Evolutionary conservation across 2,888 invertebrate species (phyloP), one percentile per base, ranked within the genome.

Genomic region (Andrena trimmerana): DNA sequence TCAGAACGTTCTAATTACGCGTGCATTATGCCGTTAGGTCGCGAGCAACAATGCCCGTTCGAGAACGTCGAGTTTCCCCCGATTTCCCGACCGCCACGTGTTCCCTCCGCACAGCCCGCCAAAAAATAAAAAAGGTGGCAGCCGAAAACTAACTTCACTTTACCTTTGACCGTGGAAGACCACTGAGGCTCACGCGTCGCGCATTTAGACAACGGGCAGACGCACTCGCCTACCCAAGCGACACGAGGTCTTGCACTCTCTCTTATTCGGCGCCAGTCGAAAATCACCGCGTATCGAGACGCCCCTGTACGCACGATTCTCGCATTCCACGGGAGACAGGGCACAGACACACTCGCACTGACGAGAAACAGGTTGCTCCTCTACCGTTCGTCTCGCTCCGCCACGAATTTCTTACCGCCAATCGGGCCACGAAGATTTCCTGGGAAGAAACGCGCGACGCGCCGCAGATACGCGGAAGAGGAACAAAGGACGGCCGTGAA

Each of bases 261-360:
- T 77, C 36, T 82, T 73, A 81, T 81, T 68, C 77, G 66, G 63
- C 48, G 59, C 62, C 71, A 24, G 63, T 68, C 65, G 63, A 67
- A 80, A 83, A 86, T 86, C 85, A 83, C 80, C 69, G 84, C 63
- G 69, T 77, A 80, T 72, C 85, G 72, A 73, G 86, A 76, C 76
- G 85, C 87, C 78, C 71, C 29, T 81, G 81, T 78, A 82, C 78
- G 79, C 81, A 81, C 88, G 88, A 88, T 87, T 78, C 88, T 74
- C 78, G 88, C 88, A 88, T 88, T 88, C 88, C 88, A 88, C 84
- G 60, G 60, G 72, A 50, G 71, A 75, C 84, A 71, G 57, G 24
- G 24, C 57, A 27, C 72, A 48, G 60, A 66, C 77, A 42, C 77
- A 73, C 81, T 62, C 59, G 52, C 73, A 71, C 84, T 60, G n/a